Conservation (phyloP, 2,113 vertebrate genomes). For the Aphelocoma coerulescens region DNA sequence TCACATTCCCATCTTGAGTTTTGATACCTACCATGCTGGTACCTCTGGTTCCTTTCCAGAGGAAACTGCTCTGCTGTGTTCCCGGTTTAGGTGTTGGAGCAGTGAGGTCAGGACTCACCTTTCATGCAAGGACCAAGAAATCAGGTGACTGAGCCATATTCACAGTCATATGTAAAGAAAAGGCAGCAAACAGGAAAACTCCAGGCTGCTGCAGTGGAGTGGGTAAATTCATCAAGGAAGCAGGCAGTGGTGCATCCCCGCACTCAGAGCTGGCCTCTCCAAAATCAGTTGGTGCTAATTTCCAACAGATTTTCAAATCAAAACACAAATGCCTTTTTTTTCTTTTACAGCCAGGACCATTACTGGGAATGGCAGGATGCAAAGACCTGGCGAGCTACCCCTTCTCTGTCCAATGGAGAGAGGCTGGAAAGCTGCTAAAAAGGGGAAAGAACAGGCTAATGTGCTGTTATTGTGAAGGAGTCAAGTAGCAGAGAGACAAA, state of each 20-base stretch:
- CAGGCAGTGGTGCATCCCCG: background rate
- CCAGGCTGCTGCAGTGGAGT: background rate
- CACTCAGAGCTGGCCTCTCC: background rate
- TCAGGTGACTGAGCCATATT: background rate
- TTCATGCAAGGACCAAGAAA: background rate
- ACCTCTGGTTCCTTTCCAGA: background rate
- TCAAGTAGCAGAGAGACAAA: background rate
- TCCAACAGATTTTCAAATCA: background rate
- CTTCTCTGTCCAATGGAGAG: background rate
- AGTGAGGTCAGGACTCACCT: background rate
- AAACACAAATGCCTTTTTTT: background rate
- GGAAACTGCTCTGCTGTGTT: background rate
- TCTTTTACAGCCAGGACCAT: background rate
- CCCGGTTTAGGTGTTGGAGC: background rate
- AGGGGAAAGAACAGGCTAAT: background rate
- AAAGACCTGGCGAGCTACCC: fast-evolving
- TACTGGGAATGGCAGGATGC: background rate
- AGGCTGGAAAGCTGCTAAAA: background rate
- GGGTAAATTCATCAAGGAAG: background rate
- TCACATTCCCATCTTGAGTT: background rate
- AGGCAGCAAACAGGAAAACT: background rate
- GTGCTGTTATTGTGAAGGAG: background rate
- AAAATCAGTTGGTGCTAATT: background rate
- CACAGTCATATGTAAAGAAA: background rate
- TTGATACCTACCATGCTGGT: background rate